phyloP scores from a whole-genome alignment of 2,888 invertebrate genomes.

The Calameuta filiformis region DNA sequence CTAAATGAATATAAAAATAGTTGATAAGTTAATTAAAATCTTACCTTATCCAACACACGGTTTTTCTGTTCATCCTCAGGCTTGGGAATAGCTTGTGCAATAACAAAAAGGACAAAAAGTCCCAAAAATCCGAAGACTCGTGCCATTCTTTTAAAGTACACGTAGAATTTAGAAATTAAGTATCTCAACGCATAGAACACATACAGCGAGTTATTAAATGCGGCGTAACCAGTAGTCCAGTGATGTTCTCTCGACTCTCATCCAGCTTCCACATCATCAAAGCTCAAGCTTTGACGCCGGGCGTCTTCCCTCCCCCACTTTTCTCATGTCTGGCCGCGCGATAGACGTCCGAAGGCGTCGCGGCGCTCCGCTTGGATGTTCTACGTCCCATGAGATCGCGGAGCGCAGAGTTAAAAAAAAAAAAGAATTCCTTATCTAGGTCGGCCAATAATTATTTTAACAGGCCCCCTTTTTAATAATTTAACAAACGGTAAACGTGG shows the following conservation, averaged over 20 bases:
- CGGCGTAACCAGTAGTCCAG: neutral
- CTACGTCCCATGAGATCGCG: constrained; percentile 21
- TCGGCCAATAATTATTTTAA: too few relatives aligned
- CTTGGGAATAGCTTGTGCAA: constrained; percentile 75
- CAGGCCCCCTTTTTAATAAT: too few relatives aligned
- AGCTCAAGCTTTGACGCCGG: constrained; percentile 7
- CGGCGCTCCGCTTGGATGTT: constrained; percentile 25
- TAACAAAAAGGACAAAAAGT: neutral
- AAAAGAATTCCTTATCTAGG: neutral
- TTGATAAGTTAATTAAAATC: constrained; percentile 11
- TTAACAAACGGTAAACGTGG: too few relatives aligned
- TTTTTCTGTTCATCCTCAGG: constrained; percentile 74
- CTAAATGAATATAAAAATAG: neutral
- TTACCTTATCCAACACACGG: constrained; percentile 70
- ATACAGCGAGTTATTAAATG: neutral
- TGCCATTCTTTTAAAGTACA: neutral
- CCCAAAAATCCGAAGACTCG: neutral
- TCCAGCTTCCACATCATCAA: constrained; percentile 33
- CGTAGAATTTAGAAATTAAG: neutral
- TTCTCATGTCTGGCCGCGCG: neutral
- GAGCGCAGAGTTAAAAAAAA: constrained; percentile 18
- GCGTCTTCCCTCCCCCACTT: constrained; percentile 13
- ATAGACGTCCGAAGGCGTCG: neutral
- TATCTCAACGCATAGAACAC: neutral
- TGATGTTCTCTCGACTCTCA: constrained; percentile 9